These are phyloP conservation scores for Cryptus viduatorius DNA, from an alignment of 2,888 invertebrate species.

Conservation along the genomic window DNA sequence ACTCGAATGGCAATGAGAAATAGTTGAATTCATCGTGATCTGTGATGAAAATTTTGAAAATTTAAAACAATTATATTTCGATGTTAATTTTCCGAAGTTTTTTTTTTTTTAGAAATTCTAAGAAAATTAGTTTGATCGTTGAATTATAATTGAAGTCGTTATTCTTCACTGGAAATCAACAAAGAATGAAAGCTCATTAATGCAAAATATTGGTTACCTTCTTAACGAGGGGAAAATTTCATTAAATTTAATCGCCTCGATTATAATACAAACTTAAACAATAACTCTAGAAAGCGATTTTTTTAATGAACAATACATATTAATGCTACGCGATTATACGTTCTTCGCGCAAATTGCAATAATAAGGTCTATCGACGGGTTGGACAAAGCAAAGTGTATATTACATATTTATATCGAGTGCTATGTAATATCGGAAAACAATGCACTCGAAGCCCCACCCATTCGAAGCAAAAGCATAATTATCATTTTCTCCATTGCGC, in stretches of 20 bases:
- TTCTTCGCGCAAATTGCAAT: not conserved
- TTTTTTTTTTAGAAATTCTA: too few relatives aligned
- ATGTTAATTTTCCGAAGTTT: too few relatives aligned
- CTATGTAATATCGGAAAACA: conserved; percentile 43
- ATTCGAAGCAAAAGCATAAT: conserved; percentile 47
- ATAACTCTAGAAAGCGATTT: not conserved
- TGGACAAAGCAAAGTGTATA: conserved; percentile 16
- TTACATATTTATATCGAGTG: conserved; percentile 30
- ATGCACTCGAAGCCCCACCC: conserved; percentile 39
- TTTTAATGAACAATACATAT: not conserved
- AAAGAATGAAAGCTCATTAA: not conserved
- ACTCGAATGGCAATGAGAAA: too few relatives aligned
- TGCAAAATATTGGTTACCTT: not conserved
- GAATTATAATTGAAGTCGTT: too few relatives aligned
- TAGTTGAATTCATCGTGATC: too few relatives aligned
- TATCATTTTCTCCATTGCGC: conserved; percentile 47
- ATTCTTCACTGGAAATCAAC: not conserved
- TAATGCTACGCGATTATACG: not conserved
- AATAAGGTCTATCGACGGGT: not conserved
- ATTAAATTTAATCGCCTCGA: not conserved
- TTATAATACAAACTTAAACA: not conserved
- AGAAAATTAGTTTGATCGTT: too few relatives aligned
- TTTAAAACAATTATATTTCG: too few relatives aligned
- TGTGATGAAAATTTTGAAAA: too few relatives aligned
- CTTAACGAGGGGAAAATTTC: not conserved